Evolutionary conservation across 1,140 invertebrate species (phyloP).

Genomic region (Trialeurodes vaporariorum): DNA sequence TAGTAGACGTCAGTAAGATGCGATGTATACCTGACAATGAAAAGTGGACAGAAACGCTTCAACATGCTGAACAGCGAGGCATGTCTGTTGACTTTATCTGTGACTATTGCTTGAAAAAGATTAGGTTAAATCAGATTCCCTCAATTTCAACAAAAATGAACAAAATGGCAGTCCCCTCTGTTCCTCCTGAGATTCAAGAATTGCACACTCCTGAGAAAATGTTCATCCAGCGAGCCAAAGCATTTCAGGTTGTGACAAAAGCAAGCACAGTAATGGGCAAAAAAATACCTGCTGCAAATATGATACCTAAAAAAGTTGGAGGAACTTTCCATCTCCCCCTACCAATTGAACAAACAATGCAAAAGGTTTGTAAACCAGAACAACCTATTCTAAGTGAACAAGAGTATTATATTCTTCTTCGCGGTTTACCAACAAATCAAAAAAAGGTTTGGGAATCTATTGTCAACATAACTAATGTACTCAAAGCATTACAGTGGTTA

Average conservation of each 20-base stretch:
- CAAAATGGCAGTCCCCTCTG: conserved; percentile 13
- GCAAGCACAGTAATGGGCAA: conserved; percentile 27
- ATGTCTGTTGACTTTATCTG: conserved; percentile 11
- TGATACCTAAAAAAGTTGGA: conserved; percentile 27
- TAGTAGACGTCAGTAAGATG: background rate
- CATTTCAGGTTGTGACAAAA: conserved; percentile 28
- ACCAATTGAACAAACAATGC: conserved; percentile 27
- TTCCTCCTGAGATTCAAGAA: conserved; percentile 18
- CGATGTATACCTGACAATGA: background rate
- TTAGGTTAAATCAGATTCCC: conserved; percentile 15
- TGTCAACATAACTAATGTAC: conserved; percentile 20
- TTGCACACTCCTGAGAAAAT: conserved; percentile 27
- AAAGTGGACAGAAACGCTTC: background rate
- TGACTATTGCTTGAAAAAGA: conserved; percentile 10
- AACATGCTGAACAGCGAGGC: background rate
- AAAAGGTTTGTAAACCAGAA: conserved; percentile 25
- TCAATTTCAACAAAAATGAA: conserved; percentile 18
- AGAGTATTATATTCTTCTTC: conserved; percentile 27
- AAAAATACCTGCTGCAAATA: conserved; percentile 23
- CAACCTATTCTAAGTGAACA: too few relatives aligned
- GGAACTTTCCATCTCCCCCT: conserved; percentile 32
- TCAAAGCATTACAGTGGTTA: conserved; percentile 16
- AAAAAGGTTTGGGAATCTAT: conserved; percentile 23
- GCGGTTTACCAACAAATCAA: conserved; percentile 20
- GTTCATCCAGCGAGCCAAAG: conserved; percentile 30